Evolutionary conservation across 2,113 vertebrate genomes (phyloP).

Genomic region (Myxocyprinus asiaticus): DNA sequence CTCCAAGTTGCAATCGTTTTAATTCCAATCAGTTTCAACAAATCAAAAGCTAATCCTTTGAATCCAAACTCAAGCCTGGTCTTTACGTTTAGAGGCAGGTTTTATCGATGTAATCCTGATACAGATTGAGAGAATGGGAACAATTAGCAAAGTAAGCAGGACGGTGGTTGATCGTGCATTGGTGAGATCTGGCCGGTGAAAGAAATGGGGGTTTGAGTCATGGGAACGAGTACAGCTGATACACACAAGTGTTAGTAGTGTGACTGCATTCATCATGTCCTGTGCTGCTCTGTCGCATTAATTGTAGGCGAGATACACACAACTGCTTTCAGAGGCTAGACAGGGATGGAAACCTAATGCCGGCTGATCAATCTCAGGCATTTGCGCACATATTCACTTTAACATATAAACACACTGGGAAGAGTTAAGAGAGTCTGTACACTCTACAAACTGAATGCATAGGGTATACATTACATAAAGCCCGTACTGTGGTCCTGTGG

Average conservation of each 20-base stretch:
- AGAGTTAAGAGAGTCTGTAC: too few species aligned
- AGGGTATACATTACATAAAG: too few species aligned
- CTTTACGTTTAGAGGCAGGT: slow-evolving; percentile 38
- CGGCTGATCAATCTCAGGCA: slow-evolving; percentile 22
- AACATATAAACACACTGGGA: background rate
- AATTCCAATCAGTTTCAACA: slow-evolving; percentile 55
- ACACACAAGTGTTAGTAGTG: background rate
- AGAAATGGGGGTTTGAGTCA: background rate
- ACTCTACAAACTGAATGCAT: too few species aligned
- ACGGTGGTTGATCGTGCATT: background rate
- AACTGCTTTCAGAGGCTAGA: background rate
- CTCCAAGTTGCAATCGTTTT: slow-evolving; percentile 44
- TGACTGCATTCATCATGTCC: slow-evolving; percentile 13
- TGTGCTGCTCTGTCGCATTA: background rate
- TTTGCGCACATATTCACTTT: slow-evolving; percentile 4
- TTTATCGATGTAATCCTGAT: slow-evolving; percentile 37
- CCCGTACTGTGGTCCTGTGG: too few species aligned
- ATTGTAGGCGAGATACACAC: too few species aligned
- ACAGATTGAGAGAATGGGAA: slow-evolving; percentile 25
- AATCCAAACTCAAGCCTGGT: slow-evolving; percentile 51
- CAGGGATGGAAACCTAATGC: slow-evolving; percentile 22
- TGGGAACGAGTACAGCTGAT: slow-evolving; percentile 21
- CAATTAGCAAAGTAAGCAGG: background rate
- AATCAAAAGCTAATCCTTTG: slow-evolving; percentile 55
- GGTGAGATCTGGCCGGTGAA: background rate